These are phyloP conservation scores for Dromiciops gliroides DNA, from an alignment of 2,113 vertebrate genomes.

Conservation along the genomic window DNA sequence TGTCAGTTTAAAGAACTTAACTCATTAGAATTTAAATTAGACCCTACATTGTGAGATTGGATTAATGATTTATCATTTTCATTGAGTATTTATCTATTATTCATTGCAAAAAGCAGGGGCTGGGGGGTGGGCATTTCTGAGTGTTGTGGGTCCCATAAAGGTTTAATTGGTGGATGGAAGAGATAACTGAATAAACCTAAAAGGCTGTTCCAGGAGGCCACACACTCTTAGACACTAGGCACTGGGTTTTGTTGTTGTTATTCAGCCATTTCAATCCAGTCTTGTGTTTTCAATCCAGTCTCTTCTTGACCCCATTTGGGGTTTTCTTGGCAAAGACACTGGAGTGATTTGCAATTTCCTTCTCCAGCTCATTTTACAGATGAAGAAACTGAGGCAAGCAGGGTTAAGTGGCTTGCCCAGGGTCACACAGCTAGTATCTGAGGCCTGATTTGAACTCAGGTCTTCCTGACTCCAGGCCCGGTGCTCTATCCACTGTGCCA, in stretches of 20 bases:
- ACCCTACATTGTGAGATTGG: background rate
- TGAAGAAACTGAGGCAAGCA: background rate
- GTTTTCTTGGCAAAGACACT: background rate
- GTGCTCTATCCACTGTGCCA: too few relatives aligned
- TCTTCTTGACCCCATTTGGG: background rate
- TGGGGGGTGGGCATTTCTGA: slow-evolving; percentile 43
- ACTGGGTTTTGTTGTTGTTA: background rate
- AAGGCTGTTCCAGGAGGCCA: background rate
- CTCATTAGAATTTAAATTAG: slow-evolving; percentile 25
- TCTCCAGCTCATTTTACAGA: background rate
- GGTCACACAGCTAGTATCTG: background rate
- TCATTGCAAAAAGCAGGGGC: background rate
- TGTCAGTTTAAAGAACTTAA: background rate
- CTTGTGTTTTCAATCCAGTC: background rate
- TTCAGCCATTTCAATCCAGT: background rate
- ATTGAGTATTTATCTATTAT: slow-evolving; percentile 61
- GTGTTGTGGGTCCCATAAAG: slow-evolving; percentile 25
- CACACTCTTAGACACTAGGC: background rate
- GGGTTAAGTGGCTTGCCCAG: background rate
- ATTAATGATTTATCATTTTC: slow-evolving; percentile 51
- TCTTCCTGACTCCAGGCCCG: background rate
- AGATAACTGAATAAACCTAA: background rate
- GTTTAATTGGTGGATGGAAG: background rate
- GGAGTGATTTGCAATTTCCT: background rate
- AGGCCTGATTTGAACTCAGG: background rate